Base-by-base conservation (phyloP, 2,888 invertebrate genomes). In the Eucera pruinosa region DNA sequence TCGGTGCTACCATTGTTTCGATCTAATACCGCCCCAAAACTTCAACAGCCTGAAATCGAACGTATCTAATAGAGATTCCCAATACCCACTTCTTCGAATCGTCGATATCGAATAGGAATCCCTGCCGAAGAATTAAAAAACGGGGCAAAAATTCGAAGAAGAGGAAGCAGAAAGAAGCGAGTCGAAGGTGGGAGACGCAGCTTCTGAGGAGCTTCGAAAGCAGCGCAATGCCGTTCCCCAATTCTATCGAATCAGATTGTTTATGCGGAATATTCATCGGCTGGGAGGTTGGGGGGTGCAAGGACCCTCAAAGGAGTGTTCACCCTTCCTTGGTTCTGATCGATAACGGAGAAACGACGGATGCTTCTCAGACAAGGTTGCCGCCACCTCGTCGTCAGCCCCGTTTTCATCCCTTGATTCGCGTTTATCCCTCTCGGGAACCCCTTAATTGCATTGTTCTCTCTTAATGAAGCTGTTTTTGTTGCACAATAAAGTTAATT, bases 221-320 rank as follows among this genome's bases (percentile, higher is more conserved):
- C 57, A 54, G 52, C 23, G 50, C 48, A 45, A 45, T 50, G 41
- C 43, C 41, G 62, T 78, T 67, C 48, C 60, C 55, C 62, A 83
- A 84, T 83, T 85, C 77, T 60, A 64, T 70, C 69, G 76, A 85
- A 84, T 85, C 81, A 72, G 70, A 85, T 81, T 84, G 81, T 84
- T 85, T 84, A 85, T 84, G 75, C 86, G 75, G 83, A 84, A 85
- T 84, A 83, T 84, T 84, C 84, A 81, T 85, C 74, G 86, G 33
- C 60, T 39, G 43, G 67, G 52, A 67, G 61, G 60, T 5, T 48
- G 47, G 60, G 66, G 67, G 64, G 54, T 57, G 78, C 74, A 64
- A 78, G 77, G 48, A 73, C 77, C 52, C 83, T 83, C 69, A 60
- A 81, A 70, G 77, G 85, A 85, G 72, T 84, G 78, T 85, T 84